Base-by-base conservation (phyloP, 1,140 invertebrate species). In the Tyrophagus putrescentiae region DNA sequence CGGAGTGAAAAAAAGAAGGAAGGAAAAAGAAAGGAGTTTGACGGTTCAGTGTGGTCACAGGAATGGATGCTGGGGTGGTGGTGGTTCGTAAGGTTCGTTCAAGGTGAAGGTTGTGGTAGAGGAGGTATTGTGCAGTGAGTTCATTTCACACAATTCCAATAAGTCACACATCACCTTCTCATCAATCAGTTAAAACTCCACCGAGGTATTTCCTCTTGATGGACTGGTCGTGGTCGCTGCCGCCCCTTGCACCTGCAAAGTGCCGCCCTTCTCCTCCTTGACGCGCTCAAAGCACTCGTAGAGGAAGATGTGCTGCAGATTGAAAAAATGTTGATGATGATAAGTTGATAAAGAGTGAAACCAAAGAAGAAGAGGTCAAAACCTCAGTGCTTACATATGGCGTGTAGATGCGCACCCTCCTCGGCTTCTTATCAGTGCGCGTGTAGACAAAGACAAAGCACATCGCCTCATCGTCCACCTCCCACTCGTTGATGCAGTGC, bases 201-300 rank as follows among this genome's bases (percentile, higher is more conserved):
- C 25, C 41, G 6, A 42, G n/a, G n/a, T n/a, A n/a, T n/a, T n/a
- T n/a, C n/a, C n/a, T n/a, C n/a, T n/a, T n/a, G n/a, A n/a, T n/a
- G n/a, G n/a, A n/a, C n/a, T n/a, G n/a, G 41, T 3, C 25, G 41
- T 42, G 18, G 1, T 42, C 25, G 41, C 2, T 3, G 2, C 6
- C 25, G 41, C 25, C 25, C 18, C 25, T 42, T 21, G 36, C 36
- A 39, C 21, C 21, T 39, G 36, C 13, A 39, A 13, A 39, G 13
- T 13, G 36, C 13, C 13, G 21, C 36, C 13, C 13, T 72, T 68
- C 68, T 96, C 90, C 71, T 93, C 86, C 67, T 85, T 82, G 78
- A 96, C 85, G 76, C 85, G 78, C 72, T 94, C 87, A 75, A 95
- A 91, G 73, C 90, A 94, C 70, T 94, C 90, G 72, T 83, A 83